Base-by-base conservation (phyloP, 2,797 vertebrate genomes). In the Sebastes ruberrimus region DNA sequence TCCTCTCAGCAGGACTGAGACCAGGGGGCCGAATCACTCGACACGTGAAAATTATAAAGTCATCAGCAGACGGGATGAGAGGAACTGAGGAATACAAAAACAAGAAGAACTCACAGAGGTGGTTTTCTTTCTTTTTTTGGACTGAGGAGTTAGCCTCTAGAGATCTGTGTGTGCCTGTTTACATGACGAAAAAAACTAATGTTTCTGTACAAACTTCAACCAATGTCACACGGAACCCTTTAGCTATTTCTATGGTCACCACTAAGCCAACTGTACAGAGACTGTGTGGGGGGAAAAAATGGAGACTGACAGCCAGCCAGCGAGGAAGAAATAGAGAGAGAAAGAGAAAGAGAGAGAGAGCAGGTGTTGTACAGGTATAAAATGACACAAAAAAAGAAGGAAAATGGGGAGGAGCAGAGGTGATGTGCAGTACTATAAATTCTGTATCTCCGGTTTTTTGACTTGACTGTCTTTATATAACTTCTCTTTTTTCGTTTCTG, bases 1-100 rank as follows among this genome's bases (percentile, higher is more conserved):
- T 96, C 95, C 96, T 97, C 98, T 99, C 98, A 99, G 98, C 98
- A 96, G 98, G 98, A 97, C 98, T 99, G 98, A 99, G 98, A 97
- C 96, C 93, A 42, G 38, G 93, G 95, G 97, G 96, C 97, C 96
- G 92, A 96, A 95, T 95, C 93, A 80, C 84, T 80, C 70, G 20
- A 88, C 80, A 85, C 81, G 83, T 82, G 88, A 88, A 89, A 86
- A 91, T 80, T 78, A 86, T 64, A 71, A 87, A 68, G 83, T 89
- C 81, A 96, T 89, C 87, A 94, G 87, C 84, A 85, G 82, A 82
- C 46, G 49, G 75, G 72, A 63, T 14, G 23, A 71, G 59, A 79
- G 22, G 60, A 78, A 73, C 64, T 64, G 82, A 73, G 73, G 86
- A 83, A 86, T 75, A 75, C 69, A 86, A 91, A 81, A 81, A 64